Evolutionary conservation across 1,140 invertebrate genomes (phyloP), one percentile per base, ranked within the genome.

Genomic region (Drosophila yakuba): DNA sequence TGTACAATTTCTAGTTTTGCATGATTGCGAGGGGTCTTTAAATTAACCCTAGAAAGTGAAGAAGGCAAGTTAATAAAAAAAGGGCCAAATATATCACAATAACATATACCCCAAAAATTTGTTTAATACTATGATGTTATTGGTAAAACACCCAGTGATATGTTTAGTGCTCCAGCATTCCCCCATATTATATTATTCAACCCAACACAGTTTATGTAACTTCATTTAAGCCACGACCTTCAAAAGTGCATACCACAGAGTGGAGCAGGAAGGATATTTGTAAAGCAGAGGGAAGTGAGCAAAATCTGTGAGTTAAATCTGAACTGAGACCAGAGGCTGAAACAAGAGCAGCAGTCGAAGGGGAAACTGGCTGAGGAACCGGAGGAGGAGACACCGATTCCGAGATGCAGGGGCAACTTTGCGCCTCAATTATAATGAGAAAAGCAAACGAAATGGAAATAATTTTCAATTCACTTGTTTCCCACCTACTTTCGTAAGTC

Each of bases 381-480:
- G 38, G 14, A 43, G 25, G 28, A 28, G 28, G 44, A 59, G 79
- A 67, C 56, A 36, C 47, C 32, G 17, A 57, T 41, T 14, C 43
- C 58, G 10, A 59, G 72, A 39, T 52, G 47, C 73, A 76, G 48
- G 35, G 32, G 64, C 54, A 67, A 66, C 61, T 61, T 61, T 82
- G 64, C 57, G 66, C 59, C 80, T 89, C 83, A 91, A 91, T 91
- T 91, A 91, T 91, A 91, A 91, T 91, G 89, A 91, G 89, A 91
- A 91, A 88, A 88, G 89, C 89, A 91, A 91, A 91, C 89, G 89
- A 91, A 91, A 85, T 85, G 89, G 73, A 90, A 91, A 91, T 91
- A 89, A 91, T 91, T 91, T 91, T 91, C 89, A 91, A 91, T 91
- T 91, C 88, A 88, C 83, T 91, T 91, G 80, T 91, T 91, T 80